phyloP scores from a whole-genome alignment of 2,888 invertebrate genomes.

The Chalcosyrphus nemorum region DNA sequence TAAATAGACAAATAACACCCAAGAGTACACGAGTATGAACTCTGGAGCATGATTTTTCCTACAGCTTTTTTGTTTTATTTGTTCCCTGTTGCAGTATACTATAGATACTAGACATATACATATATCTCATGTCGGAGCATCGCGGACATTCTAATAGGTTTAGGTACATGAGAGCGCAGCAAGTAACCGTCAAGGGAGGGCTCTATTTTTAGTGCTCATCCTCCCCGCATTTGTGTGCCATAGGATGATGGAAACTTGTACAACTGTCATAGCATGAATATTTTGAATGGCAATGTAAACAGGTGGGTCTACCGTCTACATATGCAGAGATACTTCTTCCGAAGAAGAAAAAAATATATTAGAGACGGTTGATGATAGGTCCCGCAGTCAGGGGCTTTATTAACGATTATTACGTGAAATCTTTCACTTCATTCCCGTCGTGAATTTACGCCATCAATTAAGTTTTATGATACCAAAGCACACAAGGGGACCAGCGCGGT shows the following conservation, averaged over 20 bases:
- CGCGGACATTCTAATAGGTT: conserved; percentile 63
- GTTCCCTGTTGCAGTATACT: too few species aligned
- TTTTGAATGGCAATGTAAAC: conserved; percentile 54
- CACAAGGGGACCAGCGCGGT: conserved; percentile 10
- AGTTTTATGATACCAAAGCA: conserved; percentile 45
- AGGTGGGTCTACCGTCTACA: too few species aligned
- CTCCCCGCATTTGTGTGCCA: neutral
- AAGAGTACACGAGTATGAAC: conserved; percentile 47
- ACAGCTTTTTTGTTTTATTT: conserved; percentile 17
- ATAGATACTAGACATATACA: neutral
- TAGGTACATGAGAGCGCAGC: conserved; percentile 34
- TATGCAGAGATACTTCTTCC: too few species aligned
- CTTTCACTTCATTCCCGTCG: conserved; percentile 42
- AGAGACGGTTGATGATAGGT: conserved; percentile 29
- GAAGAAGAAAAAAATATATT: neutral
- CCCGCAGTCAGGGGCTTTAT: conserved; percentile 51
- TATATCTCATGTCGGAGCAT: conserved; percentile 37
- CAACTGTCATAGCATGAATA: conserved; percentile 35
- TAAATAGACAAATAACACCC: conserved; percentile 65
- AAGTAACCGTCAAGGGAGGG: conserved; percentile 43
- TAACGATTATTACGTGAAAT: conserved; percentile 55
- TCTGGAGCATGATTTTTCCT: conserved; percentile 54
- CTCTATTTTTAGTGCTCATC: conserved; percentile 49
- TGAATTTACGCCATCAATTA: conserved; percentile 48
- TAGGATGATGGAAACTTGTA: conserved; percentile 31